A percentile compares a stretch with the other conserved stretches of the same genome.
Evolutionary conservation across 2,113 vertebrate genomes (phyloP).

Genomic region (Tachuris rubrigastra): DNA sequence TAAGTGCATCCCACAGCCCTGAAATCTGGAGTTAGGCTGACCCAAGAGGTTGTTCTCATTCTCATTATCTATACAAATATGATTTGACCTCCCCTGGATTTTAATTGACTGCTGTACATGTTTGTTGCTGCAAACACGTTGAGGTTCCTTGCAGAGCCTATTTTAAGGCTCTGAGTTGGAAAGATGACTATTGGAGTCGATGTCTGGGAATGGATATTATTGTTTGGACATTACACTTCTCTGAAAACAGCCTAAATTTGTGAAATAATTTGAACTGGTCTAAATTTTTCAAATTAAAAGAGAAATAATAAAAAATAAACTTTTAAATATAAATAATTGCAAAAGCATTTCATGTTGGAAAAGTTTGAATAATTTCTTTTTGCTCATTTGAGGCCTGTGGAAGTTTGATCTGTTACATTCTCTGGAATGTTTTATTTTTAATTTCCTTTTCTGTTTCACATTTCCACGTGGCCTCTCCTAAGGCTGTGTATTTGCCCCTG

Average conservation of each 20-base stretch:
- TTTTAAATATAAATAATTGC: not conserved
- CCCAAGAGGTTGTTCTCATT: not conserved
- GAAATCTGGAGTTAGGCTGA: not conserved
- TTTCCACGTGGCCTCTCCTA: not conserved
- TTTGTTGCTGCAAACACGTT: not conserved
- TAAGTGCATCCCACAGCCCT: not conserved
- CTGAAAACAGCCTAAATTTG: not conserved
- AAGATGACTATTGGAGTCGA: not conserved
- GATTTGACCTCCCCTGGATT: not conserved
- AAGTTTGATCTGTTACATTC: not conserved
- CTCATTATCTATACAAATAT: not conserved
- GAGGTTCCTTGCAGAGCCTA: not conserved
- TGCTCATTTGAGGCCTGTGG: not conserved
- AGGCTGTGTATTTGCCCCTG: not conserved
- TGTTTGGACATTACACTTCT: not conserved
- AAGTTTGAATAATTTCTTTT: not conserved
- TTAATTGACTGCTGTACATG: rapidly evolving
- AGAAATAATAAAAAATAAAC: not conserved
- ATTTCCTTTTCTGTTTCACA: not conserved
- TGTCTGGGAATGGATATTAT: not conserved
- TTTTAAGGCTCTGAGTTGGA: not conserved
- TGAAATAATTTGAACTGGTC: not conserved
- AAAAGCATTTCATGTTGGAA: not conserved
- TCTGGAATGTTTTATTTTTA: not conserved
- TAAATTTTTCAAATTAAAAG: not conserved